phyloP scores from a whole-genome alignment of 1,140 invertebrate genomes.

The Orius laevigatus region DNA sequence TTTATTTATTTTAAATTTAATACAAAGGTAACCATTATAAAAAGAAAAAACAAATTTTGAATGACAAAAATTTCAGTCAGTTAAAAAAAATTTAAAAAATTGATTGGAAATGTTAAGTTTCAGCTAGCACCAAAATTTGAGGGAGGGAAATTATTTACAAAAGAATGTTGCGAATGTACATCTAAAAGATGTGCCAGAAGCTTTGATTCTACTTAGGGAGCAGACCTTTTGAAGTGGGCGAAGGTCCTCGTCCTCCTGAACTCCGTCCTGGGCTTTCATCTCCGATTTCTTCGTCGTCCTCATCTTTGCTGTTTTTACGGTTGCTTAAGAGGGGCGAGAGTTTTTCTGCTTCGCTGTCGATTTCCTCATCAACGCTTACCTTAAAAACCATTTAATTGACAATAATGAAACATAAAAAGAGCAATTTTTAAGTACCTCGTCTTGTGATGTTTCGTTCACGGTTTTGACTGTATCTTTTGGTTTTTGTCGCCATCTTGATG shows the following conservation, averaged over 20 bases:
- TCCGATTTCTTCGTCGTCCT: background rate
- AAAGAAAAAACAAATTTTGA: too few species aligned
- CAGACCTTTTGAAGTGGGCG: slow-evolving; percentile 6
- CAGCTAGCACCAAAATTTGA: too few species aligned
- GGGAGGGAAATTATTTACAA: too few species aligned
- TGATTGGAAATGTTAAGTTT: too few species aligned
- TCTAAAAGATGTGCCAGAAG: too few species aligned
- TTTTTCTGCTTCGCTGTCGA: slow-evolving; percentile 66
- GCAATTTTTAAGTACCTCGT: slow-evolving; percentile 27
- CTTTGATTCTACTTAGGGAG: background rate
- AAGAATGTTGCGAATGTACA: too few species aligned
- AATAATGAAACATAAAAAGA: background rate
- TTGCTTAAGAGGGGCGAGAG: slow-evolving; percentile 48
- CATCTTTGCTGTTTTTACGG: slow-evolving; percentile 2
- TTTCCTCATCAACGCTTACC: slow-evolving; percentile 32
- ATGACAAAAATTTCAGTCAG: too few species aligned
- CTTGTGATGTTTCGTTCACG: slow-evolving; percentile 35
- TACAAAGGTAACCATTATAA: too few species aligned
- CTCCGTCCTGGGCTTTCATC: slow-evolving; percentile 7
- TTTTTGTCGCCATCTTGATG: slow-evolving; percentile 17
- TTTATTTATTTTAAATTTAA: too few species aligned
- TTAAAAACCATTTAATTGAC: slow-evolving; percentile 2
- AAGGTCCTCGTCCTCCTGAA: background rate
- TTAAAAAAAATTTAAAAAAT: too few species aligned
- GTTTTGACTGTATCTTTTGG: slow-evolving; percentile 34